Evolutionary conservation across 2,113 vertebrate species (phyloP).

Genomic region (Agapornis roseicollis): DNA sequence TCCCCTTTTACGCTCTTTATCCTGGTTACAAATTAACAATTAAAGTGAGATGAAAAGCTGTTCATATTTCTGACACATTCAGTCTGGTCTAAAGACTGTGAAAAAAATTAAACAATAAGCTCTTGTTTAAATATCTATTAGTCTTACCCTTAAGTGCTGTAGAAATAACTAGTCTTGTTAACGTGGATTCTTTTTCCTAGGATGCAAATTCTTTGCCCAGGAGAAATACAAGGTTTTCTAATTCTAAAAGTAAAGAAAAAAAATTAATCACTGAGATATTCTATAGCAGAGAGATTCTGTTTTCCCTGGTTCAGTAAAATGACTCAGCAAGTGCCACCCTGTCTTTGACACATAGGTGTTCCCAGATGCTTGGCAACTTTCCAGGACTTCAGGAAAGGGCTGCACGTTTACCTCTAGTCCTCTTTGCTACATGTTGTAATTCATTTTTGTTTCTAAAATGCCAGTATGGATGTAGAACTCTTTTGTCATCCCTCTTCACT

Average conservation of each 20-base stretch:
- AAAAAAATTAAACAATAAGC: neutral
- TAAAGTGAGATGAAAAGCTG: neutral
- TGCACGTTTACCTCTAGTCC: neutral
- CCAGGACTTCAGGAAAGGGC: neutral
- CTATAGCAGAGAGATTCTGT: neutral
- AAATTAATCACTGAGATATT: neutral
- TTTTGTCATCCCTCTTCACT: neutral
- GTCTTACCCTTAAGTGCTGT: neutral
- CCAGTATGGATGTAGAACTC: fast-evolving
- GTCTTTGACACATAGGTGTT: neutral
- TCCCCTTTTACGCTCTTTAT: fast-evolving
- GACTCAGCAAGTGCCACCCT: fast-evolving
- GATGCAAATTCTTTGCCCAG: fast-evolving
- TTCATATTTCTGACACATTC: neutral
- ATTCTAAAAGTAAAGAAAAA: neutral
- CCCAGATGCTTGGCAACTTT: fast-evolving
- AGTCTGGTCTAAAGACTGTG: neutral
- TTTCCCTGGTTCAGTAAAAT: neutral
- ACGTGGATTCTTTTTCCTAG: fast-evolving
- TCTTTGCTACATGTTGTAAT: neutral
- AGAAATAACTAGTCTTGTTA: neutral
- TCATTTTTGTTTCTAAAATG: neutral
- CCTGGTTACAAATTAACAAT: neutral
- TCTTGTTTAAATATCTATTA: neutral
- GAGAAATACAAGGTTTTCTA: neutral